A percentile compares a stretch with the other conserved stretches of the same genome.
phyloP scores from a whole-genome alignment of 64 coral and sea anemone genomes.

The Pachyseris speciosa region DNA sequence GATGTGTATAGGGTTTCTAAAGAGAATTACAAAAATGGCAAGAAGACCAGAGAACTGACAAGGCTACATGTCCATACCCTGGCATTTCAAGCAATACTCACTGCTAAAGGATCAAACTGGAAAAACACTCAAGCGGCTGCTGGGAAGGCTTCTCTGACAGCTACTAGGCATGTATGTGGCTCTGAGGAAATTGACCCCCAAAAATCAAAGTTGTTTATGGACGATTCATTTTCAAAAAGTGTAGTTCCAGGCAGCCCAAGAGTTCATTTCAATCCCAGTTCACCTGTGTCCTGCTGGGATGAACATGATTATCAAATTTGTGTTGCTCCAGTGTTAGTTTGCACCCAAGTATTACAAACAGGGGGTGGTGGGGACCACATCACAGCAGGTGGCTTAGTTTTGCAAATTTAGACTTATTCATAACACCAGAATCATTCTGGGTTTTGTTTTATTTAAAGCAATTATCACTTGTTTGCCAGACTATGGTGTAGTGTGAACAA shows the following conservation, averaged over 20 bases:
- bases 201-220: constrained; percentile 94
- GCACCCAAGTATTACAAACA: constrained; percentile 87
- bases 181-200: constrained; percentile 76
- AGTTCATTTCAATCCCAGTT: constrained; percentile 76
- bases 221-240: constrained; percentile 92
- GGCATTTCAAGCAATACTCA: constrained; percentile 91
- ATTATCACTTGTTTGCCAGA: neutral
- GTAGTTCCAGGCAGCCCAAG: constrained; percentile 65
- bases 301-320: constrained; percentile 87
- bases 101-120: constrained; percentile 74
- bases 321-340: constrained; percentile 92
- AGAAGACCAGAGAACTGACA: constrained; percentile 64
- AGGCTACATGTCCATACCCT: constrained; percentile 91
- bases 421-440: neutral
- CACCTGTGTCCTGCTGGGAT: constrained; percentile 93
- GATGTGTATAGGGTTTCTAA: constrained; percentile 73
- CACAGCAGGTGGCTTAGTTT: constrained; percentile 76
- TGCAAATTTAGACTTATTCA: constrained; percentile 53
- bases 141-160: constrained; percentile 87
- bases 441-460: neutral
- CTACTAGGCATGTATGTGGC: constrained; percentile 86
- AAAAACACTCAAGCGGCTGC: constrained; percentile 78
- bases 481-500: too few relatives aligned
- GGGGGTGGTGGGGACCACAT: constrained; percentile 93
- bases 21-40: neutral